These are phyloP conservation scores for Halcyon chelicuti DNA, from an alignment of 2,797 vertebrate species.

Conservation along the genomic window DNA sequence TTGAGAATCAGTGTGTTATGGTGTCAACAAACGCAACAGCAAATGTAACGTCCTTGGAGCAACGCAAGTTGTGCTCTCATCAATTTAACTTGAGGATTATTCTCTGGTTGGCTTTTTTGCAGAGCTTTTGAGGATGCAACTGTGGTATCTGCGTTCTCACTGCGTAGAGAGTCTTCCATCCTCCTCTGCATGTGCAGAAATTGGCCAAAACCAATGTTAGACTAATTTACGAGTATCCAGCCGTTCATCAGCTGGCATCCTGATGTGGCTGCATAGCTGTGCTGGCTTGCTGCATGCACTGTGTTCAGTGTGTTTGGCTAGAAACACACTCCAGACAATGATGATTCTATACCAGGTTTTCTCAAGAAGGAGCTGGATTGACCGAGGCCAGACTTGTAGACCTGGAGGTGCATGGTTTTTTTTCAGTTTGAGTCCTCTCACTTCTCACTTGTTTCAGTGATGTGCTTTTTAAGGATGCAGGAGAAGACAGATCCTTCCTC, in stretches of 20 bases:
- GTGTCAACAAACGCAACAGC: neutral
- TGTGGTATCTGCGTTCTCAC: neutral
- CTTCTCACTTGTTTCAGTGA: neutral
- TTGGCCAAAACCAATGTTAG: neutral
- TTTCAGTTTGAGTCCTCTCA: neutral
- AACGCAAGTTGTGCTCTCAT: neutral
- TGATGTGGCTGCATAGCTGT: neutral
- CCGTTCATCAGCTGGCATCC: neutral
- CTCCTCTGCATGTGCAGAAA: neutral
- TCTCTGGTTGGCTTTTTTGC: neutral
- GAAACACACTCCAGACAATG: neutral
- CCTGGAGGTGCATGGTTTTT: neutral
- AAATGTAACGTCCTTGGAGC: neutral
- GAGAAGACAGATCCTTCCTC: neutral
- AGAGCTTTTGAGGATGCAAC: neutral
- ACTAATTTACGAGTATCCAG: neutral
- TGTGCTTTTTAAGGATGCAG: neutral
- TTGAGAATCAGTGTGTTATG: slow-evolving; percentile 29
- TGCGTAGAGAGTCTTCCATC: neutral
- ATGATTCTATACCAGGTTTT: neutral
- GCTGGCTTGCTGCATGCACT: neutral
- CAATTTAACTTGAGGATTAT: neutral
- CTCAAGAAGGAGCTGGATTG: slow-evolving; percentile 34
- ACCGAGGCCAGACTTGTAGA: neutral
- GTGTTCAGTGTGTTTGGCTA: neutral